These are phyloP conservation scores for Elaphurus davidianus DNA, from an alignment of 2,113 vertebrate species.

Conservation along the genomic window DNA sequence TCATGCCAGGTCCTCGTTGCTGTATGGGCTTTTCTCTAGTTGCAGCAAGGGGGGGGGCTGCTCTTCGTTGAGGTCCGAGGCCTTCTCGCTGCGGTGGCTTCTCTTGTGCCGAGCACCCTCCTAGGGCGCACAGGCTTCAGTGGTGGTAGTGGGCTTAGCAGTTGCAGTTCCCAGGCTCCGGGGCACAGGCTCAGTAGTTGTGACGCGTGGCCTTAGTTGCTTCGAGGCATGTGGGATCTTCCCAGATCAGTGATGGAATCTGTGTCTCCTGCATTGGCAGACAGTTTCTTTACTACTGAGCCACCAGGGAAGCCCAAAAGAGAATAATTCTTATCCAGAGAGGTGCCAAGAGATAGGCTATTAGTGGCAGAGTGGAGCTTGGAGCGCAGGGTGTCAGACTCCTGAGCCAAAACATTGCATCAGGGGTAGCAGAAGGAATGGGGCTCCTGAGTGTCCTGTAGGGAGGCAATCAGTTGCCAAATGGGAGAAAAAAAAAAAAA, in stretches of 20 bases:
- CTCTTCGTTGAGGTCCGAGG: fast-evolving
- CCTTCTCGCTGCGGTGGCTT: neutral
- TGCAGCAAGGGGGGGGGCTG: fast-evolving
- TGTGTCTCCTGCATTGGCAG: neutral
- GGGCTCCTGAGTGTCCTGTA: neutral
- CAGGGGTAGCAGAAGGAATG: neutral
- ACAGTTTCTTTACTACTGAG: neutral
- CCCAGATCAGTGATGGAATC: neutral
- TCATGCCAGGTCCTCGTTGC: neutral
- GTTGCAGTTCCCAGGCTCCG: neutral
- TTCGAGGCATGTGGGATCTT: neutral
- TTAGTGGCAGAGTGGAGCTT: neutral
- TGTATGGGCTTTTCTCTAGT: neutral
- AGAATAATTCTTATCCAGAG: neutral
- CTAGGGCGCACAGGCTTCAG: neutral
- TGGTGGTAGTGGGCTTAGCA: neutral
- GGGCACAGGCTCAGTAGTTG: neutral
- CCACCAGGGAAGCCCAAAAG: neutral
- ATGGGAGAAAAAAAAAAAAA: neutral
- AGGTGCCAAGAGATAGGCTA: neutral
- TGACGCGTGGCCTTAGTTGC: neutral
- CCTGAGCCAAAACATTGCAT: neutral
- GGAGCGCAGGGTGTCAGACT: neutral
- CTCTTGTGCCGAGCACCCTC: neutral
- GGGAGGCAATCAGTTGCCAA: neutral